Evolutionary conservation across 1,140 invertebrate genomes (phyloP).

Genomic region (Hestina assimilis): DNA sequence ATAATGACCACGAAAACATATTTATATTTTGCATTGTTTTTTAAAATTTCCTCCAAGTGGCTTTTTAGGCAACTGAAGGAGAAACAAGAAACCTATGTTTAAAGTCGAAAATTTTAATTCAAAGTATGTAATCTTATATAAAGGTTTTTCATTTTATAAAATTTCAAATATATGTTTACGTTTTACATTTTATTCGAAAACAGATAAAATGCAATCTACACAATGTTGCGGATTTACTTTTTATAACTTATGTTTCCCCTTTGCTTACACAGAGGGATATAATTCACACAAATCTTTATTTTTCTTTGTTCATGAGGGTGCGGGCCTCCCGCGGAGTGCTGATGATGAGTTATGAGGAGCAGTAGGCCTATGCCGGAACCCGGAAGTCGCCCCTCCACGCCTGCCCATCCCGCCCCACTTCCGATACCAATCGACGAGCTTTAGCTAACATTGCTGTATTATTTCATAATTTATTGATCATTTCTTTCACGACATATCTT

Average conservation of each 20-base stretch:
- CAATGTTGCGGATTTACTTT: slow-evolving; percentile 39
- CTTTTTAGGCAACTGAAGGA: no score
- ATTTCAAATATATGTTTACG: neutral
- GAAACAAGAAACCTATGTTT: no score
- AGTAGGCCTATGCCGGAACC: slow-evolving; percentile 47
- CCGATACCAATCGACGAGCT: slow-evolving; percentile 68
- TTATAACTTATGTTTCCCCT: slow-evolving; percentile 52
- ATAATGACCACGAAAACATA: no score
- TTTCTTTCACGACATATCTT: slow-evolving; percentile 18
- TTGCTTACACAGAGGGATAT: slow-evolving; percentile 55
- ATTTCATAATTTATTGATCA: slow-evolving; percentile 68
- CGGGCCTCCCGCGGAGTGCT: slow-evolving; percentile 54
- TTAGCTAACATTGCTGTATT: slow-evolving; percentile 46
- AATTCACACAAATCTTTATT: slow-evolving; percentile 72
- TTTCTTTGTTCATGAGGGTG: slow-evolving; percentile 59
- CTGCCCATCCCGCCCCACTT: slow-evolving; percentile 59
- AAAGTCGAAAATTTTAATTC: no score
- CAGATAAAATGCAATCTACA: slow-evolving; percentile 17
- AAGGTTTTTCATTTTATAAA: no score
- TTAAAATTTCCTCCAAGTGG: no score
- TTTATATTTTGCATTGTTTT: no score
- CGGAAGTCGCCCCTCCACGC: slow-evolving; percentile 66
- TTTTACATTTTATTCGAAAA: neutral
- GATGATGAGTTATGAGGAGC: slow-evolving; percentile 71
- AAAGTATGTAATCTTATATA: no score